Evolutionary conservation across 1,140 invertebrate genomes (phyloP), one percentile per base, ranked within the genome.

Genomic region (Drosophila ananassae): DNA sequence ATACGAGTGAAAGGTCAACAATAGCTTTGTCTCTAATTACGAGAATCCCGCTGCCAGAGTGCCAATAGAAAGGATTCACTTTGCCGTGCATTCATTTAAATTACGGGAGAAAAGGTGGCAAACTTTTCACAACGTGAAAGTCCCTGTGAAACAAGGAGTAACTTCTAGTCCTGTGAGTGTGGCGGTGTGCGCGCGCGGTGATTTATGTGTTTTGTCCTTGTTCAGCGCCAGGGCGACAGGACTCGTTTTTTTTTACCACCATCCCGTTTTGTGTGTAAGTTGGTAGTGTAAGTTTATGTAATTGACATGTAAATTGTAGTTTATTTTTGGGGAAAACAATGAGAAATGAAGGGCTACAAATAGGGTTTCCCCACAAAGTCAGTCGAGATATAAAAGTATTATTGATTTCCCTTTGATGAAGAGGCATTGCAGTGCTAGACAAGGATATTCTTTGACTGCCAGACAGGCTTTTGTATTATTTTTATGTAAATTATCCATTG

Each of bases 141-240:
- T 17, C 57, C 12, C 51, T 56, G 67, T 69, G 55, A 71, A 57
- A 69, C 51, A 57, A 34, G 64, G 67, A 50, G 69, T 48, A 71
- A 71, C 67, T 71, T 71, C 57, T 69, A 57, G 32, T 30, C 17
- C 17, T 60, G 47, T 22, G 24, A 3, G 12, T 44, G 68, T 41
- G 22, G 41, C n/a, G 37, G 7, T 39, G 37, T 53, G 39, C 30
- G 57, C 53, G 39, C 52, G 46, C 47, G 68, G 62, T 77, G 82
- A 87, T 87, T 87, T 87, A 74, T 81, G 69, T 74, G 69, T 73
- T 69, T 67, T 76, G 51, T 75, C 63, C 62, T 53, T 74, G 62
- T 57, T 63, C 67, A 24, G 67, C 67, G 59, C 56, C 77, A 71
- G 64, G 63, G 54, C 63, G 64, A 69, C 34, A 69, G 67, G 67